Conservation (phyloP, 2,888 invertebrate species). For the Acanthosepion lycidas region DNA sequence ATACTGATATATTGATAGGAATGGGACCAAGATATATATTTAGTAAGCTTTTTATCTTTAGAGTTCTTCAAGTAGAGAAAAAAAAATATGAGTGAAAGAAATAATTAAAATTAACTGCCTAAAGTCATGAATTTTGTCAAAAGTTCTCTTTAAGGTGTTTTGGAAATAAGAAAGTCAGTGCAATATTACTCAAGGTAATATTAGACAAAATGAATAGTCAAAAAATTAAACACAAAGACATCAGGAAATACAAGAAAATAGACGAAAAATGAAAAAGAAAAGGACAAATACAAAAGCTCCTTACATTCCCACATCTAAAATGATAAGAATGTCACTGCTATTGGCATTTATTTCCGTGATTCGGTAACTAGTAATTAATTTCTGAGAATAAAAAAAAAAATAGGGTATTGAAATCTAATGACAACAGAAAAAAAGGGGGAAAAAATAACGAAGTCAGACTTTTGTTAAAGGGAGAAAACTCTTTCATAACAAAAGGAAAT, state of each 20-base stretch:
- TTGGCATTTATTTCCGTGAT: background rate
- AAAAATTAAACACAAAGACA: background rate
- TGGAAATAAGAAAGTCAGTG: background rate
- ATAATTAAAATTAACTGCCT: background rate
- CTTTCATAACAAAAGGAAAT: conserved; percentile 24
- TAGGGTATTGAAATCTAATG: background rate
- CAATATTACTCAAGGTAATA: background rate
- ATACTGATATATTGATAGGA: too few species aligned
- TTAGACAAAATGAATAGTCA: background rate
- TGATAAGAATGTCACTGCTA: background rate
- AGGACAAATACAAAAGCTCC: background rate
- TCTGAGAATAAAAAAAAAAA: background rate
- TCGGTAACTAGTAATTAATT: background rate
- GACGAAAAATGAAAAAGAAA: background rate
- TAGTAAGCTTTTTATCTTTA: background rate
- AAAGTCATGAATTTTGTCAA: background rate
- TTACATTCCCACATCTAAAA: background rate
- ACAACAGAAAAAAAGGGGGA: background rate
- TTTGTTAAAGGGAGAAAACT: conserved; percentile 4
- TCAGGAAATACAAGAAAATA: background rate
- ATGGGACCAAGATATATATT: background rate
- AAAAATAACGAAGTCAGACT: background rate
- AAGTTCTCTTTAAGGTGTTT: background rate
- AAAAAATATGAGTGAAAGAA: background rate
- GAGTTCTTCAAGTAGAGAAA: background rate